Evolutionary conservation across 2,888 invertebrate genomes (phyloP).

Genomic region (Embidobia sp.): DNA sequence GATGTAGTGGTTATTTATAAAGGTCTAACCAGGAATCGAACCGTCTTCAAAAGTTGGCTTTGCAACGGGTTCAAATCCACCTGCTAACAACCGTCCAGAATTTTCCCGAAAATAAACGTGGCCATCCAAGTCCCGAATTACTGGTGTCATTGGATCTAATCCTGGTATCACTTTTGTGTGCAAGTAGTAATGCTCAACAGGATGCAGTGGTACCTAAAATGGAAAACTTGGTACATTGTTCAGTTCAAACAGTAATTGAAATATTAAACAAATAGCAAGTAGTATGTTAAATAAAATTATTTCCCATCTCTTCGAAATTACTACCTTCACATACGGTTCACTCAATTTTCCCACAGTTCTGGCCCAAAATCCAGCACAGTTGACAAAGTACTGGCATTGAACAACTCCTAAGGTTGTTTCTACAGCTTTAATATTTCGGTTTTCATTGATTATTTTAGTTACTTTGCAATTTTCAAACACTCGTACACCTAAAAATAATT

Average conservation of each 20-base stretch:
- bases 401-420: conserved; percentile 90
- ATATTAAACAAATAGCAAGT: too few species aligned
- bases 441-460: conserved; percentile 85
- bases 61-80: conserved; percentile 95
- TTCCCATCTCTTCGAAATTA: too few species aligned
- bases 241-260: too few species aligned
- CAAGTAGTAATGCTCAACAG: conserved; percentile 96
- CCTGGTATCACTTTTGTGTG: conserved; percentile 91
- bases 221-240: background rate
- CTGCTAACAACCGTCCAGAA: conserved; percentile 92
- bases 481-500: conserved; percentile 84
- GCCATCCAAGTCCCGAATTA: conserved; percentile 93
- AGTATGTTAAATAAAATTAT: too few species aligned
- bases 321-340: conserved; percentile 89
- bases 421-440: conserved; percentile 87
- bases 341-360: conserved; percentile 93
- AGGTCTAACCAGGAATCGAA: conserved; percentile 83
- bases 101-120: conserved; percentile 93
- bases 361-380: conserved; percentile 98
- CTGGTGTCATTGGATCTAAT: conserved; percentile 91
- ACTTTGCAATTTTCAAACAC: conserved; percentile 91
- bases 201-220: conserved; percentile 89
- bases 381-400: conserved; percentile 95
- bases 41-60: conserved; percentile 95
- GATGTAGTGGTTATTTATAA: too few species aligned